Evolutionary conservation across 2,113 vertebrate species (phyloP).

Genomic region (Microcebus jonahi): DNA sequence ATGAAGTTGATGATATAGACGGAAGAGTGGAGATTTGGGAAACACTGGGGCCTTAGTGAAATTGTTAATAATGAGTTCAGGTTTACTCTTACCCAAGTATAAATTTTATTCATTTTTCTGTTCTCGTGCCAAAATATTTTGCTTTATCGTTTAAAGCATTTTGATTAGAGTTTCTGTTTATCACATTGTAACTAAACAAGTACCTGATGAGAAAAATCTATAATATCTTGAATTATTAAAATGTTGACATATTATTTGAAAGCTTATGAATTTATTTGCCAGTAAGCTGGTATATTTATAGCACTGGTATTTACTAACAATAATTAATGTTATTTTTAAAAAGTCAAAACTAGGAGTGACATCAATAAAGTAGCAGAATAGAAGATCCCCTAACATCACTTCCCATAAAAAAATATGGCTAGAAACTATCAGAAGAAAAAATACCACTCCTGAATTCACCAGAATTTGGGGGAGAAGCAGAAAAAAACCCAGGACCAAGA

Average conservation of each 20-base stretch:
- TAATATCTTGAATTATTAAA: neutral
- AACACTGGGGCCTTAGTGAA: neutral
- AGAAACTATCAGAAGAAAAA: neutral
- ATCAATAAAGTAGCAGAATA: neutral
- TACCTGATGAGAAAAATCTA: neutral
- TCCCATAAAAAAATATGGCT: neutral
- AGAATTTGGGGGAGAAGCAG: neutral
- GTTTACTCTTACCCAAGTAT: neutral
- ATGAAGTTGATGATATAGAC: neutral
- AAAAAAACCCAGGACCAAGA: neutral
- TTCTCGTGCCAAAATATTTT: neutral
- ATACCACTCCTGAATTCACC: neutral
- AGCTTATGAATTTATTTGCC: neutral
- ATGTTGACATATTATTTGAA: neutral
- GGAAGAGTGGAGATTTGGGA: neutral
- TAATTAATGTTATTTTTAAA: neutral
- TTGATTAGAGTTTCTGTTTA: constrained; percentile 1
- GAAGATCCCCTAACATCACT: neutral
- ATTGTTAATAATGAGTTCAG: neutral
- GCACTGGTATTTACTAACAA: neutral
- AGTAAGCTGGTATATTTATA: neutral
- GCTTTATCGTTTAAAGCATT: neutral
- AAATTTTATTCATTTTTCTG: neutral
- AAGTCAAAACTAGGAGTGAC: neutral
- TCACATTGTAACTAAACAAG: neutral